A percentile compares a stretch with the other conserved stretches of the same genome.
These are phyloP conservation scores for Anseranas semipalmata DNA, from an alignment of 2,113 vertebrate genomes.

Conservation along the genomic window DNA sequence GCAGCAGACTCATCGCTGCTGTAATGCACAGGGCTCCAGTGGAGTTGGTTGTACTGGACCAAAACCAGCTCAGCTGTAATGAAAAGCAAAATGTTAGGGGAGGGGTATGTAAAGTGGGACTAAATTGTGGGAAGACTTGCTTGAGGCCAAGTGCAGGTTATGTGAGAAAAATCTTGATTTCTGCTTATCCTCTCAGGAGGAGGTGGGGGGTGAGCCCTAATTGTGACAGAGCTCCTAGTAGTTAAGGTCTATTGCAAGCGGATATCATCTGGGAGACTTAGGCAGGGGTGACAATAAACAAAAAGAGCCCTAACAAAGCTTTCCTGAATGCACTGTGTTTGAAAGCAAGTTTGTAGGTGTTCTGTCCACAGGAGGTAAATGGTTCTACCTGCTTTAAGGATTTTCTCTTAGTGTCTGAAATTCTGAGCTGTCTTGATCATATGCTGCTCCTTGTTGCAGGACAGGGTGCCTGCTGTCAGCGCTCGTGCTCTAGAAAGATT, in stretches of 20 bases:
- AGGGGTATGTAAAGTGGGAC: neutral
- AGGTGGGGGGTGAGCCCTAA: neutral
- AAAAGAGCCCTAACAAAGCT: neutral
- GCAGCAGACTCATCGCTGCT: neutral
- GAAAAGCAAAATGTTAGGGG: neutral
- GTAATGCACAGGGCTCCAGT: rapidly evolving
- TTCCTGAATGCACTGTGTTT: neutral
- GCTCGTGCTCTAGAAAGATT: neutral
- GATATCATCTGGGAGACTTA: neutral
- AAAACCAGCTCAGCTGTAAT: neutral
- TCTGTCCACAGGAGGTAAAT: neutral
- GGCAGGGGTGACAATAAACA: neutral
- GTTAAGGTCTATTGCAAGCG: neutral
- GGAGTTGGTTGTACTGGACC: neutral
- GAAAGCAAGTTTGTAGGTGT: neutral
- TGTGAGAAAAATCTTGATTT: neutral
- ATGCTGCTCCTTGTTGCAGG: neutral
- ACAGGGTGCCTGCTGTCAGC: neutral
- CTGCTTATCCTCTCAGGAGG: neutral
- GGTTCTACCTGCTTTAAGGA: neutral
- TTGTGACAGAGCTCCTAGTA: neutral
- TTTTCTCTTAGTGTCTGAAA: neutral
- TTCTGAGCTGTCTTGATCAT: neutral
- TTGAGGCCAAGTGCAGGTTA: neutral
- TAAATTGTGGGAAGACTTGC: neutral